phyloP scores from a whole-genome alignment of 2,113 vertebrate species.

The Petrocephalus zakoni region DNA sequence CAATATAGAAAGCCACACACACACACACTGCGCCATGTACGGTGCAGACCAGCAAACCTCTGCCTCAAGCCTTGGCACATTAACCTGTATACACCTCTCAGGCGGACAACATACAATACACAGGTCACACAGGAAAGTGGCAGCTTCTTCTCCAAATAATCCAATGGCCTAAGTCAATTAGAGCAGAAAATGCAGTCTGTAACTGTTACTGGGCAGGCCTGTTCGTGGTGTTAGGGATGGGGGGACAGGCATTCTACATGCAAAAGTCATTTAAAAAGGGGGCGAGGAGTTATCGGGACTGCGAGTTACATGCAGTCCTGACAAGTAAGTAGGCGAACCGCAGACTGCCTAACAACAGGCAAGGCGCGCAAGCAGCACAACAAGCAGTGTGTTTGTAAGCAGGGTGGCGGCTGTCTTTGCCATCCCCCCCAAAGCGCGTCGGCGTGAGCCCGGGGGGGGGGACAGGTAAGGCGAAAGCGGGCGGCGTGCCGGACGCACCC shows the following conservation, averaged over 20 bases:
- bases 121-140: not conserved
- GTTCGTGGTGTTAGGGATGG: not conserved
- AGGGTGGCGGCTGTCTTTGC: not conserved
- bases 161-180: not conserved
- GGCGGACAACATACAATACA: not conserved
- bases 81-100: not conserved
- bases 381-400: not conserved
- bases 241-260: not conserved
- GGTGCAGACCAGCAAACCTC: not conserved
- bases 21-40: not conserved
- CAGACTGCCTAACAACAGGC: not conserved
- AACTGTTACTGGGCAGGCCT: not conserved
- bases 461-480: not conserved
- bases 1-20: too few species aligned
- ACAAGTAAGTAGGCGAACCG: not conserved
- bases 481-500: slow-evolving; percentile 58
- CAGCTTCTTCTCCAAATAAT: too few species aligned
- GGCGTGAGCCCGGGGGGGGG: not conserved
- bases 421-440: not conserved
- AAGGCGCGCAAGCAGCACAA: not conserved
- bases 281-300: not conserved
- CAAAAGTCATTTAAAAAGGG: not conserved
- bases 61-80: not conserved
- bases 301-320: not conserved
- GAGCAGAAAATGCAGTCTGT: not conserved